Evolutionary conservation across 1,140 invertebrate genomes (phyloP), one percentile per base, ranked within the genome.

Genomic region (Choristoneura fumiferana): DNA sequence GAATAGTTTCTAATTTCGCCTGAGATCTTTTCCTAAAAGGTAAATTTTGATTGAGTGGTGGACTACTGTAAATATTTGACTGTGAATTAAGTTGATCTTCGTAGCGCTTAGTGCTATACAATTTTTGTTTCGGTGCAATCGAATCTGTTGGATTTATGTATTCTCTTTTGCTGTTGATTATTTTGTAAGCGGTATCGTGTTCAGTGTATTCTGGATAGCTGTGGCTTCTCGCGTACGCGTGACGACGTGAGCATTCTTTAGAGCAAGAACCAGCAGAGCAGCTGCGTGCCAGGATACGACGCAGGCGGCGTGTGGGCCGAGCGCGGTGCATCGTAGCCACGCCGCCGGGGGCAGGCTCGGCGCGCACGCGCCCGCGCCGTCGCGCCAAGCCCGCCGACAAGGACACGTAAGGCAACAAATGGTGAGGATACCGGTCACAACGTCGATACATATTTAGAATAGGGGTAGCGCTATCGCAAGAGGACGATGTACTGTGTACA

Each of bases 181-280:
- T 64, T 65, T 78, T 81, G 54, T 76, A 78, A 10, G 73, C 71
- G 49, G 75, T 73, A 1, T 49, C 67, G 15, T 71, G 65, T 8
- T 67, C 54, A 4, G 73, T 60, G 60, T 71, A 63, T 58, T 81
- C 77, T 22, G 72, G 66, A 53, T 69, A 84, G 35, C 73, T 84
- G 14, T 56, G 61, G 58, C 73, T 77, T 52, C 71, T 65, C 65
- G 68, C 60, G 36, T 76, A 80, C 57, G 62, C 54, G 36, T 69
- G 57, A 15, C 67, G 62, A 13, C 64, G 63, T 39, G 37, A 39
- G 22, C 40, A 62, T 29, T 75, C 69, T 67, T 60, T 74, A 29
- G 67, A 57, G 54, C 54, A 65, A 12, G 66, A 65, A 54, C 76
- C 67, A 17, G 61, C 61, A 5, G 80, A 83, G 29, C 73, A 71